These are phyloP conservation scores for Probosciger aterrimus DNA, from an alignment of 2,113 vertebrate species.

Conservation along the genomic window DNA sequence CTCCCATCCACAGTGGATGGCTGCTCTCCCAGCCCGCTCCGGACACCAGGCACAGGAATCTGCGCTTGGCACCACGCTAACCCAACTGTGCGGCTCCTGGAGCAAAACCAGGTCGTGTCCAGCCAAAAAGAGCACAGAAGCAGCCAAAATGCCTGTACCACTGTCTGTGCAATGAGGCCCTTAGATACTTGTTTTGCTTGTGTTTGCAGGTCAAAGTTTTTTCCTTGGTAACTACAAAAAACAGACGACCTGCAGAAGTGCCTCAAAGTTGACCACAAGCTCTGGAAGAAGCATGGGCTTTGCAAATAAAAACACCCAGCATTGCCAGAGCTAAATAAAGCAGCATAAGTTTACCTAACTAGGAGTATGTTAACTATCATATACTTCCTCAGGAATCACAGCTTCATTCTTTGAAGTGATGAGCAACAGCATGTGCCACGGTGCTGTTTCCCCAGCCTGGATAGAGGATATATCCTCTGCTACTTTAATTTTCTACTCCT, in stretches of 20 bases:
- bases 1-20: fast-evolving
- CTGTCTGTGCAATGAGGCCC: neutral
- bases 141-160: constrained; percentile 39
- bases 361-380: neutral
- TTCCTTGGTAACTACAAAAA: neutral
- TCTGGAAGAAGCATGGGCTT: neutral
- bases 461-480: neutral
- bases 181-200: neutral
- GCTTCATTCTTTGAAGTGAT: neutral
- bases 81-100: constrained; percentile 36
- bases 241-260: neutral
- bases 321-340: neutral
- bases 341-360: neutral
- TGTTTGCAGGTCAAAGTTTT: neutral
- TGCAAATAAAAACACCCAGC: neutral
- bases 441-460: neutral
- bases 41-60: neutral
- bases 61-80: neutral
- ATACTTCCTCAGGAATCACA: neutral
- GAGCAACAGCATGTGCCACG: fast-evolving
- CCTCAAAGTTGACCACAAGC: neutral
- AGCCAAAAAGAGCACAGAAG: constrained; percentile 2
- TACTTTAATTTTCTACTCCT: neutral
- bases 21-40: neutral
- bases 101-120: neutral